These are phyloP conservation scores for Thaumetopoea pityocampa DNA, from an alignment of 1,140 invertebrate species.

Conservation along the genomic window DNA sequence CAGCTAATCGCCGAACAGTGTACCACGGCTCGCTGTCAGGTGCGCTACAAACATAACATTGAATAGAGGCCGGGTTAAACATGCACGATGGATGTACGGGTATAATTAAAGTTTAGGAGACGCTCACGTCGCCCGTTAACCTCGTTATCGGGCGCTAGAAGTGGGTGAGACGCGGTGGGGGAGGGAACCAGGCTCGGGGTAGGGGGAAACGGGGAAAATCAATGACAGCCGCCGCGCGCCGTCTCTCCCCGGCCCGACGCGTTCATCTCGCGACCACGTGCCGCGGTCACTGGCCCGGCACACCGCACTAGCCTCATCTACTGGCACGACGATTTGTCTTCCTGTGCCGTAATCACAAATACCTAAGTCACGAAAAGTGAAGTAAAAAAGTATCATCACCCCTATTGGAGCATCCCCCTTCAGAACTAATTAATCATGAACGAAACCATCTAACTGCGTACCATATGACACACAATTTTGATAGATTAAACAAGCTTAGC, in stretches of 20 bases:
- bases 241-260: slow-evolving; percentile 65
- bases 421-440: slow-evolving; percentile 18
- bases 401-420: background rate
- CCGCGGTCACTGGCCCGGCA: slow-evolving; percentile 65
- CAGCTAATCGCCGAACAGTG: slow-evolving; percentile 48
- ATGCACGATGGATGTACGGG: slow-evolving; percentile 72
- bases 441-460: slow-evolving; percentile 12
- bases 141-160: slow-evolving; percentile 74
- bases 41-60: slow-evolving; percentile 68
- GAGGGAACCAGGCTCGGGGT: slow-evolving; percentile 40
- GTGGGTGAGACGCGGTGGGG: slow-evolving; percentile 68
- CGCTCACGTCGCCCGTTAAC: slow-evolving; percentile 75
- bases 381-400: background rate
- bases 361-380: slow-evolving; percentile 18
- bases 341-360: slow-evolving; percentile 7
- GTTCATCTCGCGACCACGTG: slow-evolving; percentile 72
- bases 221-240: slow-evolving; percentile 71
- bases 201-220: slow-evolving; percentile 66
- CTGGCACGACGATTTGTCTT: slow-evolving; percentile 22
- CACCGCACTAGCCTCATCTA: slow-evolving; percentile 28
- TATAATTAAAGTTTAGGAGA: slow-evolving; percentile 76
- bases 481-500: slow-evolving; percentile 11
- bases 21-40: slow-evolving; percentile 63
- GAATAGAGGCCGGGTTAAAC: slow-evolving; percentile 72
- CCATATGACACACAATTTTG: slow-evolving; percentile 9